Evolutionary conservation across 2,888 invertebrate species (phyloP).

Genomic region (Hirudinaria manillensis): DNA sequence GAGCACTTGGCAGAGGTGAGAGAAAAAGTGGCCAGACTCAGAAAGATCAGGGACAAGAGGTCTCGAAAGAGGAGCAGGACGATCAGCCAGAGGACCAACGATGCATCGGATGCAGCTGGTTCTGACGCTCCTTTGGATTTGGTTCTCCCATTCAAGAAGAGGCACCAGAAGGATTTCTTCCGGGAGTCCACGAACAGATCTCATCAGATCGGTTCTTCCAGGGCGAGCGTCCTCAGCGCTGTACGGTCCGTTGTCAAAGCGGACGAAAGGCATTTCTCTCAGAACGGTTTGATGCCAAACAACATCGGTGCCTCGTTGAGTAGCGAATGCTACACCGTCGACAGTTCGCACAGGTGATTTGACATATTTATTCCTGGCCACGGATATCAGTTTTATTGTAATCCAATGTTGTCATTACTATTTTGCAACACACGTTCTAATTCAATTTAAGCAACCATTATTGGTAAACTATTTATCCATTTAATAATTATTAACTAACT

Average conservation of each 20-base stretch:
- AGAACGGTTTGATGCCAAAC: not conserved
- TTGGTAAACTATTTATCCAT: no score
- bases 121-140: not conserved
- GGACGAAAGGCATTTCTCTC: no score
- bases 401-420: no score
- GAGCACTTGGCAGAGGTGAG: not conserved
- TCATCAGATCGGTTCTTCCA: not conserved
- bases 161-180: not conserved
- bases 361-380: no score
- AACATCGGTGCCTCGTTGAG: conserved; percentile 6
- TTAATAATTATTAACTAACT: no score
- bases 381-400: no score
- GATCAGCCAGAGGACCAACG: not conserved
- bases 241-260: not conserved
- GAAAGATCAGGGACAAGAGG: not conserved
- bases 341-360: not conserved
- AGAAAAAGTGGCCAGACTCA: not conserved
- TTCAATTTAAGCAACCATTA: no score
- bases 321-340: conserved; percentile 15
- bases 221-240: not conserved
- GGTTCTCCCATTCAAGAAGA: not conserved
- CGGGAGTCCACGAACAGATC: not conserved
- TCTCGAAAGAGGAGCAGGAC: not conserved
- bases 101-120: not conserved
- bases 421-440: no score